Evolutionary conservation across 2,888 invertebrate species (phyloP).

Genomic region (Eristalis pertinax): DNA sequence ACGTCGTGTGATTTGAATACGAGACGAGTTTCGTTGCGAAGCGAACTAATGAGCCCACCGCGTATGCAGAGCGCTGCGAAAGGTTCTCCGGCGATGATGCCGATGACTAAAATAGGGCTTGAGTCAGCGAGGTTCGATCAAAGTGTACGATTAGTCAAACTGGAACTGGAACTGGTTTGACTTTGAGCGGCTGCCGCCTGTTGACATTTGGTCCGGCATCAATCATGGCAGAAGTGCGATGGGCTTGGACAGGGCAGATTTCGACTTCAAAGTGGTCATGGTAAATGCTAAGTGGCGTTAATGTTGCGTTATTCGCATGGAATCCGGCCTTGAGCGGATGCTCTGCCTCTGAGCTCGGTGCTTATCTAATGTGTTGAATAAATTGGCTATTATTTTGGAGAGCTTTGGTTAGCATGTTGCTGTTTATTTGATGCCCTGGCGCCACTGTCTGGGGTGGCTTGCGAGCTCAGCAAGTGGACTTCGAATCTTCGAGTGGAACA

Average conservation of each 20-base stretch:
- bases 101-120: not conserved
- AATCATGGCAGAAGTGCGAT: not conserved
- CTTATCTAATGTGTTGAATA: not conserved
- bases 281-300: not conserved
- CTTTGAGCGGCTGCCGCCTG: not conserved
- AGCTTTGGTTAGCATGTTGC: not conserved
- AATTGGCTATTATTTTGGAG: too few relatives aligned
- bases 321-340: not conserved
- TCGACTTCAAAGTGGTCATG: not conserved
- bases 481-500: too few relatives aligned
- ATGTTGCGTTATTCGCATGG: not conserved
- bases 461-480: not conserved
- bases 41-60: slow-evolving; percentile 20
- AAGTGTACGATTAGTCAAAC: not conserved
- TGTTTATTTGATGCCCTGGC: not conserved
- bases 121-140: not conserved
- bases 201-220: not conserved
- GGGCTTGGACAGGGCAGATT: not conserved
- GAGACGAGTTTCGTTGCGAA: slow-evolving; percentile 7
- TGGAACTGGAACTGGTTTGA: not conserved
- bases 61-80: not conserved
- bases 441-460: not conserved
- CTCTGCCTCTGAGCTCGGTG: not conserved
- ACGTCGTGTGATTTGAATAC: slow-evolving; percentile 29
- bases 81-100: not conserved